Conservation (phyloP, 2,888 invertebrate species). For the Idaea aversata region DNA sequence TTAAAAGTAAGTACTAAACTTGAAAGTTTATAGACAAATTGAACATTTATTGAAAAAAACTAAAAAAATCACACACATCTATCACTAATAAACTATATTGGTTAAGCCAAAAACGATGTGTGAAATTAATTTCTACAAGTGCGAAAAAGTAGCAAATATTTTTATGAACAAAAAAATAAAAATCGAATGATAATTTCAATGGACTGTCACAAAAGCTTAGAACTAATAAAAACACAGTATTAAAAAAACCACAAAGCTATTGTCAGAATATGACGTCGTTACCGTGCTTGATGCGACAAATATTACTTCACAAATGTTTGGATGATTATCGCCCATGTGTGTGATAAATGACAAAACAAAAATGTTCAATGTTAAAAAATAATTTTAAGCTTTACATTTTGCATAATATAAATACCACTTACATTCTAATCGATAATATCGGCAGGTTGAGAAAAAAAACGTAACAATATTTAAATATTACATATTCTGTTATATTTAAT, state of each 20-base stretch:
- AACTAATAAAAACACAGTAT: conserved; percentile 12
- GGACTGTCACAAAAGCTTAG: conserved; percentile 6
- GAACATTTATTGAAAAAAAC: background rate
- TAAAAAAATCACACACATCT: background rate
- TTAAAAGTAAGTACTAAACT: background rate
- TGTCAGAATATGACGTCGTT: conserved; percentile 4
- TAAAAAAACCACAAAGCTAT: conserved; percentile 9
- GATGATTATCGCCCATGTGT: conserved; percentile 11
- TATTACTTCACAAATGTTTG: conserved; percentile 5
- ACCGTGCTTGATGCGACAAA: conserved; percentile 4
- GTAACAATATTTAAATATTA: background rate
- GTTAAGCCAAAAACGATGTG: background rate
- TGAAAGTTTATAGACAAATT: background rate
- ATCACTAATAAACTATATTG: background rate
- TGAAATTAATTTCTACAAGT: background rate
- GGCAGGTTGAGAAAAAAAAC: background rate
- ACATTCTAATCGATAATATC: background rate
- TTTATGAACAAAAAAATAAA: background rate
- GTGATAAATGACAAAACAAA: background rate
- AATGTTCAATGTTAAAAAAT: background rate
- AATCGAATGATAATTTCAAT: background rate
- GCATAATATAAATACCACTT: background rate
- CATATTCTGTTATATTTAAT: background rate
- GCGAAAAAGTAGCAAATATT: background rate
- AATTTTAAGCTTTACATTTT: background rate